Base-by-base conservation (phyloP, 2,113 vertebrate species). In the Noturus placidus region DNA sequence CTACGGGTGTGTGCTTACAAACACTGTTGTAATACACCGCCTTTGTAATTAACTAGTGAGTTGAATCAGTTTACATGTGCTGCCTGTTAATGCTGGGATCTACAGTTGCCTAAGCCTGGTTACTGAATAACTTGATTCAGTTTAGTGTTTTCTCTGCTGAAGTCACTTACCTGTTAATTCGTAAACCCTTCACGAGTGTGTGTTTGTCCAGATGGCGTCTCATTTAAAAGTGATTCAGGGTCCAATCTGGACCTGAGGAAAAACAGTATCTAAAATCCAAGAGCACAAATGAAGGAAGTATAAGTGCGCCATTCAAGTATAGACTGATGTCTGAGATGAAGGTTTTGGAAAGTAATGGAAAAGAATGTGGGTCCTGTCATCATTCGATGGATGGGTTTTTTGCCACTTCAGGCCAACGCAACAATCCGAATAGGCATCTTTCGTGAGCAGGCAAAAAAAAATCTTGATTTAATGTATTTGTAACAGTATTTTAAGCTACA, bases 401-500 rank as follows among this genome's bases (percentile, higher is more conserved):
- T 54, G 33, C 69, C n/a, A 50, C 2, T 38, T 46, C 54, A 88
- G 54, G 70, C 69, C 70, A 59, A 84, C 2, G 9, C 33, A 27
- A 46, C 20, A 61, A 25, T 61, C 54, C 13, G 52, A 15, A 79
- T 25, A 59, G 38, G 27, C n/a, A 14, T 61, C 57, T 70, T 89
- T 69, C 38, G 5, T 33, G 74, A n/a, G 42, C 38, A 63, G 72
- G n/a, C 46, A 65, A 54, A 54, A 54, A 54, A 14, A 52, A 52
- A 52, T 33, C 69, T 82, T 82, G 69, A 85, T 80, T 80, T 78
- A 77, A 65, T 91, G 87, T 93, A 94, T 95, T 95, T 96, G 90
- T 95, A 94, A 94, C 93, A 94, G 93, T 92, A 90, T 89, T 95
- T 95, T 94, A 95, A 95, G 94, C 95, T 96, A 94, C 91, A 93